Evolutionary conservation across 2,797 vertebrate species (phyloP).

Genomic region (Melanotaenia trifasciata): DNA sequence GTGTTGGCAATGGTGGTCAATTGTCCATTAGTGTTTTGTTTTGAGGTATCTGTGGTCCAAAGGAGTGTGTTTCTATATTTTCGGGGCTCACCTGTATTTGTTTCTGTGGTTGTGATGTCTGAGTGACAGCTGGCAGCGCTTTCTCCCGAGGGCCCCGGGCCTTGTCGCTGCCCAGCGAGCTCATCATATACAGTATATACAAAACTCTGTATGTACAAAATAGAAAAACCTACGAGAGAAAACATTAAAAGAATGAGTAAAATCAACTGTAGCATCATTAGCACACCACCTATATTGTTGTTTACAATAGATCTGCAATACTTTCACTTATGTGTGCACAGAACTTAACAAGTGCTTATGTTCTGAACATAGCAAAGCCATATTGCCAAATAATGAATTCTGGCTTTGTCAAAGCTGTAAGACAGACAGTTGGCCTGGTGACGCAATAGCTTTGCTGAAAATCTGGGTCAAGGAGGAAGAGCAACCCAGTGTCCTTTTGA

Average conservation of each 20-base stretch:
- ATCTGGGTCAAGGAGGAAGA: constrained; percentile 79
- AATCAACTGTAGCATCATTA: neutral
- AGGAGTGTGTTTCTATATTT: neutral
- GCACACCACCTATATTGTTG: neutral
- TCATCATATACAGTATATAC: constrained; percentile 99
- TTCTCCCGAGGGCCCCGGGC: constrained; percentile 95
- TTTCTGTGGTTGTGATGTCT: constrained; percentile 91
- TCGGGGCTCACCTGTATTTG: constrained; percentile 91
- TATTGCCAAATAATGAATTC: constrained; percentile 69
- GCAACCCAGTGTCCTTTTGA: constrained; percentile 71
- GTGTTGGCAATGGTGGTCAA: neutral
- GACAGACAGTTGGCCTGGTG: constrained; percentile 58
- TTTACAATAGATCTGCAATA: constrained; percentile 1
- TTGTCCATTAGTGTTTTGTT: constrained; percentile 5
- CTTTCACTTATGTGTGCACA: neutral
- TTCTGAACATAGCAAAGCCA: constrained; percentile 41
- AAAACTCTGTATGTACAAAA: constrained; percentile 99
- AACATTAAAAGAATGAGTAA: constrained; percentile 20
- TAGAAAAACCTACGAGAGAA: constrained; percentile 93
- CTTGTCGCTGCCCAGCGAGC: constrained; percentile 93
- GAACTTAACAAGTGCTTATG: constrained; percentile 26
- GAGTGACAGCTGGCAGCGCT: constrained; percentile 87
- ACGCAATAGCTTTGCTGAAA: constrained; percentile 69
- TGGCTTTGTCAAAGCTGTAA: constrained; percentile 53
- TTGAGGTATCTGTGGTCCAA: neutral